These are phyloP conservation scores for Athalia circularis DNA, from an alignment of 2,888 invertebrate species.

Conservation along the genomic window DNA sequence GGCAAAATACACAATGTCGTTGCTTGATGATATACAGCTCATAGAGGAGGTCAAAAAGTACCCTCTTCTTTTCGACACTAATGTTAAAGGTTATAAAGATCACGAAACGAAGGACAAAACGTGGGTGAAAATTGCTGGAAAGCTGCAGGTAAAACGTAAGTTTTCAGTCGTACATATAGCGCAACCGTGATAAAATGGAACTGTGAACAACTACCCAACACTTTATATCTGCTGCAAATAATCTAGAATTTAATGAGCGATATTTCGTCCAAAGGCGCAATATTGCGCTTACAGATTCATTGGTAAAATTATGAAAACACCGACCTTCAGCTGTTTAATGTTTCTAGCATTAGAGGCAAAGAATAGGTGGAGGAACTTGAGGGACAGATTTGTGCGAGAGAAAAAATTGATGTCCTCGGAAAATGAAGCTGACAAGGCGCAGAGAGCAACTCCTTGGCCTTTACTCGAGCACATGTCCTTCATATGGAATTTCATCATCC, in stretches of 20 bases:
- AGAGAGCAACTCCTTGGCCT: slow-evolving; percentile 36
- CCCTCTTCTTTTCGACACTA: slow-evolving; percentile 41
- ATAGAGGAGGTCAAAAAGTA: slow-evolving; percentile 47
- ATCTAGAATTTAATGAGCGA: neutral
- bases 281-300: too few species aligned
- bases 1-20: slow-evolving; percentile 30
- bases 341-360: slow-evolving; percentile 39
- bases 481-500: slow-evolving; percentile 45
- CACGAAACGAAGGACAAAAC: slow-evolving; percentile 40
- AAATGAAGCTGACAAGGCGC: slow-evolving; percentile 20
- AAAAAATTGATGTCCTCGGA: slow-evolving; percentile 42
- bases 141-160: slow-evolving; percentile 47
- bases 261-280: too few species aligned
- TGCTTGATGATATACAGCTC: slow-evolving; percentile 45
- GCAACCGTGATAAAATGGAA: slow-evolving; percentile 3
- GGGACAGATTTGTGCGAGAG: slow-evolving; percentile 45
- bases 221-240: neutral
- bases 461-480: slow-evolving; percentile 46
- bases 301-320: too few species aligned
- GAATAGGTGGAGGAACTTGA: slow-evolving; percentile 43
- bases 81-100: slow-evolving; percentile 42
- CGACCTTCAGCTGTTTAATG: neutral
- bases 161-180: neutral
- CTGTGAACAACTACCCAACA: neutral
- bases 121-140: slow-evolving; percentile 40